phyloP scores from a whole-genome alignment of 2,113 vertebrate species.

The Hydrolagus affinis region DNA sequence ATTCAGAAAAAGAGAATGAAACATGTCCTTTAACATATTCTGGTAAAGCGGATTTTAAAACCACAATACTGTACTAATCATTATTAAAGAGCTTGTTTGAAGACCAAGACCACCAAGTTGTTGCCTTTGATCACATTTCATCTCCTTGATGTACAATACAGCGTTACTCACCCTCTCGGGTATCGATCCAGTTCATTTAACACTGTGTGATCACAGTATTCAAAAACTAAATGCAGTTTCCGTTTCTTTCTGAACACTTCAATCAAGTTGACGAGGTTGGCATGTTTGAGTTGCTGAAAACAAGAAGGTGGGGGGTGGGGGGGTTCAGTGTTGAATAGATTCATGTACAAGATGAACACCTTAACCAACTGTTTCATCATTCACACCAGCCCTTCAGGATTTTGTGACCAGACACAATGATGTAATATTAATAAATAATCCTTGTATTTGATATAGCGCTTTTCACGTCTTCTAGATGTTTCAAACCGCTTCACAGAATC shows the following conservation, averaged over 20 bases:
- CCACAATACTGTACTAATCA: not conserved
- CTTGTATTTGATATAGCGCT: too few species aligned
- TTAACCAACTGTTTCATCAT: too few species aligned
- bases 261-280: constrained; percentile 86
- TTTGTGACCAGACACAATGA: too few species aligned
- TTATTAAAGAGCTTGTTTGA: not conserved
- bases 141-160: not conserved
- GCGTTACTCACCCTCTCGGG: constrained; percentile 68
- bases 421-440: too few species aligned
- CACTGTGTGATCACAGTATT: constrained; percentile 89
- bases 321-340: too few species aligned
- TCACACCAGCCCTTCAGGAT: too few species aligned
- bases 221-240: constrained; percentile 85
- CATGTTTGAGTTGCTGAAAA: constrained; percentile 84
- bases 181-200: constrained; percentile 82
- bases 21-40: too few species aligned
- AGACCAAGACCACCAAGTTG: not conserved
- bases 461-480: too few species aligned
- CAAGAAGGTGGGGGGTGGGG: not conserved
- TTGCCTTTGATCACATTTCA: not conserved
- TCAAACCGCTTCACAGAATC: too few species aligned
- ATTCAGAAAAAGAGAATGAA: too few species aligned
- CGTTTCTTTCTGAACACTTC: constrained; percentile 85
- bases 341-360: too few species aligned
- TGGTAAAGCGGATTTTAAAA: not conserved